Evolutionary conservation across 2,113 vertebrate genomes (phyloP).

Genomic region (Bagarius yarrelli): DNA sequence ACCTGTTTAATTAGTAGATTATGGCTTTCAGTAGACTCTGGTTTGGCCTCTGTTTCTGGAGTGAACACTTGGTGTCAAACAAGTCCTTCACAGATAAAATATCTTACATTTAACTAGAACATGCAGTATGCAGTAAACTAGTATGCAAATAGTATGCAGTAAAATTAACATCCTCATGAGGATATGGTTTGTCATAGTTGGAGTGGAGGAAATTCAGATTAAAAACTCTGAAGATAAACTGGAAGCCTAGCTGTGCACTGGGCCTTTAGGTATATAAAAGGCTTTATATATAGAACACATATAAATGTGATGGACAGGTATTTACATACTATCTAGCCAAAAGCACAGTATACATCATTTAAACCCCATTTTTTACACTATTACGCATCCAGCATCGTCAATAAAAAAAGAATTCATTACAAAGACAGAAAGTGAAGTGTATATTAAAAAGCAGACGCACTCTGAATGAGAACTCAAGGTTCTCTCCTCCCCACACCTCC

Average conservation of each 20-base stretch:
- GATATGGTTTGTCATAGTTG: background rate
- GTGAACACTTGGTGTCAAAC: too few relatives aligned
- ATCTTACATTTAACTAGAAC: too few relatives aligned
- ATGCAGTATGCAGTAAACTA: too few relatives aligned
- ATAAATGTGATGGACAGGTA: background rate
- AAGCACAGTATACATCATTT: background rate
- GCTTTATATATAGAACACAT: too few relatives aligned
- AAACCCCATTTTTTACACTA: background rate
- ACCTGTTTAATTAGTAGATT: too few relatives aligned
- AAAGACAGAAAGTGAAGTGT: too few relatives aligned
- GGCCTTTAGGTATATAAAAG: too few relatives aligned
- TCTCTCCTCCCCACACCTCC: slow-evolving; percentile 99
- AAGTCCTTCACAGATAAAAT: too few relatives aligned
- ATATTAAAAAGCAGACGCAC: slow-evolving; percentile 68
- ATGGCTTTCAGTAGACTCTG: too few relatives aligned
- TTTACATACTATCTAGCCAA: background rate
- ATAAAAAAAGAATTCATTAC: background rate
- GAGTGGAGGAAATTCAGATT: background rate
- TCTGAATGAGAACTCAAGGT: slow-evolving; percentile 97
- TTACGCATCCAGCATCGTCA: background rate
- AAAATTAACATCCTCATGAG: background rate
- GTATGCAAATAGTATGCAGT: too few relatives aligned
- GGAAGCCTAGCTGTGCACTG: background rate
- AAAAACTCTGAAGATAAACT: background rate
- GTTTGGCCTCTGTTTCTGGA: too few relatives aligned